Conservation (phyloP, 1,140 invertebrate genomes). For the Zaprionus capensis region DNA sequence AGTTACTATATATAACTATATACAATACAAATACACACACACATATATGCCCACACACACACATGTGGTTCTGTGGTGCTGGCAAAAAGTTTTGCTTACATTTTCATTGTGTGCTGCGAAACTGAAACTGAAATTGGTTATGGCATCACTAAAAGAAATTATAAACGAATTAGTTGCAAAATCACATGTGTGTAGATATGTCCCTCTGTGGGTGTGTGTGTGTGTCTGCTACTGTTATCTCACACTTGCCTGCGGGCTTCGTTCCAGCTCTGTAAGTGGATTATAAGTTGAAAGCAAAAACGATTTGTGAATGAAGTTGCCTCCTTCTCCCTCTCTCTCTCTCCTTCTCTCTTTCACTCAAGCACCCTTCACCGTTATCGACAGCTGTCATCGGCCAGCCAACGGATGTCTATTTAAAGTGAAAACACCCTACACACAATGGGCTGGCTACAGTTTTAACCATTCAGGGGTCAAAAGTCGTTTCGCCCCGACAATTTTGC, state of each 20-base stretch:
- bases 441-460: neutral
- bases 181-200: slow-evolving; percentile 48
- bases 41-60: slow-evolving; percentile 11
- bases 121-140: slow-evolving; percentile 62
- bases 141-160: slow-evolving; percentile 68
- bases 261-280: slow-evolving; percentile 14
- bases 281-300: slow-evolving; percentile 19
- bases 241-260: neutral
- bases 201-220: neutral
- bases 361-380: slow-evolving; percentile 23
- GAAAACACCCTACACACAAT: slow-evolving; percentile 8
- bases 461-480: slow-evolving; percentile 53
- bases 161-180: slow-evolving; percentile 68
- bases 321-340: neutral
- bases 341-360: neutral
- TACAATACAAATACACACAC: slow-evolving; percentile 2
- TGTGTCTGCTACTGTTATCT: neutral
- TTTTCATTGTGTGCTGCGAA: slow-evolving; percentile 52
- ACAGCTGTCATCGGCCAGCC: slow-evolving; percentile 33
- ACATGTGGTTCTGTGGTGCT: neutral
- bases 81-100: slow-evolving; percentile 58
- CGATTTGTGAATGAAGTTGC: slow-evolving; percentile 6
- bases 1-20: neutral
- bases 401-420: slow-evolving; percentile 36
- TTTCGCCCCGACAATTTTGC: slow-evolving; percentile 34